phyloP scores from a whole-genome alignment of 2,888 invertebrate species.

The Punctoribates punctum region DNA sequence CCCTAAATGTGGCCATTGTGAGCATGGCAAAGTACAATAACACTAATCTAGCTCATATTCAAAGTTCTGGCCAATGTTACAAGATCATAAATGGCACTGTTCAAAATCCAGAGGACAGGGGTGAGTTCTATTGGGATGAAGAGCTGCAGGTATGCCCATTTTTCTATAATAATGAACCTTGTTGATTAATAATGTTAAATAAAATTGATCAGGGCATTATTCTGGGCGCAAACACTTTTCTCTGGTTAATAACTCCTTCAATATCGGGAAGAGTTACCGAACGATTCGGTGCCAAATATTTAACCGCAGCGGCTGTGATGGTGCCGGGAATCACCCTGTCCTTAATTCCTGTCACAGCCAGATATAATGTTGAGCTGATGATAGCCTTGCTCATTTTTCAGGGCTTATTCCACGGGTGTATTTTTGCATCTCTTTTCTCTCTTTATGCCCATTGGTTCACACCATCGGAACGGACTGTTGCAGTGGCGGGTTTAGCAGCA shows the following conservation, averaged over 20 bases:
- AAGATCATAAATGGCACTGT: neutral
- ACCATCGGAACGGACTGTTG: slow-evolving; percentile 28
- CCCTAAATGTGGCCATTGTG: slow-evolving; percentile 53
- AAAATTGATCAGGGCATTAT: slow-evolving; percentile 33
- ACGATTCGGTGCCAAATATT: slow-evolving; percentile 46
- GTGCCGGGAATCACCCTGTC: neutral
- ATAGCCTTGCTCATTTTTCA: slow-evolving; percentile 26
- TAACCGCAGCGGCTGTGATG: neutral
- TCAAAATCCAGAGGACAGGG: neutral
- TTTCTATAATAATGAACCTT: neutral
- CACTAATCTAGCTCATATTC: neutral
- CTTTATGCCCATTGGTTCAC: slow-evolving; percentile 62
- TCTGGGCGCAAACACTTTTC: slow-evolving; percentile 41
- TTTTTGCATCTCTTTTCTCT: slow-evolving; percentile 38
- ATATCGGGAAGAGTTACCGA: slow-evolving; percentile 50
- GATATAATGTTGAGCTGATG: slow-evolving; percentile 61
- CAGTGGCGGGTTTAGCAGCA: neutral
- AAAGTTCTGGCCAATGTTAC: neutral
- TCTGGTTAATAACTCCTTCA: slow-evolving; percentile 36
- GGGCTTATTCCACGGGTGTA: slow-evolving; percentile 38
- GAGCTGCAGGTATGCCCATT: slow-evolving; percentile 16
- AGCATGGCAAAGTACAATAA: slow-evolving; percentile 54
- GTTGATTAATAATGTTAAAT: neutral
- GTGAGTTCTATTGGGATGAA: slow-evolving; percentile 36
- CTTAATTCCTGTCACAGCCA: slow-evolving; percentile 53